Evolutionary conservation across 2,797 vertebrate species (phyloP).

Genomic region (Nannoperca obscura): DNA sequence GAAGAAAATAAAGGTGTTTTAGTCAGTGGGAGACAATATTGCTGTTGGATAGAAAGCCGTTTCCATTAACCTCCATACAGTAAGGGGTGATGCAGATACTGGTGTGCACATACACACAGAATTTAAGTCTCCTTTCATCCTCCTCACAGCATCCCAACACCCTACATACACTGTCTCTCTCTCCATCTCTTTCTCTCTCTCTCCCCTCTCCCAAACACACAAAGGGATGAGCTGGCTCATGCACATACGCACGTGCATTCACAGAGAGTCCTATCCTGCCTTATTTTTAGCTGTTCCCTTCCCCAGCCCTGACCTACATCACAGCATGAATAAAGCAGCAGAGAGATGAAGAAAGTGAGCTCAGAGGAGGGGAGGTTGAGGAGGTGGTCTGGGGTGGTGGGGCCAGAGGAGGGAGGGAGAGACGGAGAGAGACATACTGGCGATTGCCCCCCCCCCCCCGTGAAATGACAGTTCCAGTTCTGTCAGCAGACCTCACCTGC

Average conservation of each 20-base stretch:
- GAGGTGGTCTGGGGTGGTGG: neutral
- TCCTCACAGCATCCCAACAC: slow-evolving; percentile 36
- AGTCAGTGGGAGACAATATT: slow-evolving; percentile 17
- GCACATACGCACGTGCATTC: neutral
- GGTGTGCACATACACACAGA: neutral
- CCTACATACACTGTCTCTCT: slow-evolving; percentile 9
- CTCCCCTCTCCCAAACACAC: neutral
- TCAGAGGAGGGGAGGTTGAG: slow-evolving; percentile 33
- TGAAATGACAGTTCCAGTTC: slow-evolving; percentile 82
- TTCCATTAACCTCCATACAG: slow-evolving; percentile 48
- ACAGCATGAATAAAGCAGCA: slow-evolving; percentile 81
- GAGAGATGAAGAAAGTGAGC: slow-evolving; percentile 71
- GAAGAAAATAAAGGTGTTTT: slow-evolving; percentile 21
- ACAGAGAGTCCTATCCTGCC: slow-evolving; percentile 52
- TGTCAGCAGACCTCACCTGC: slow-evolving; percentile 79
- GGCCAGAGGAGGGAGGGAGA: neutral
- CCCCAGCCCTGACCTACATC: slow-evolving; percentile 81
- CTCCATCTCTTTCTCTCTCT: neutral
- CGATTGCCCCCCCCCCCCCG: slow-evolving; percentile 54
- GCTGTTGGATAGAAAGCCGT: slow-evolving; percentile 23
- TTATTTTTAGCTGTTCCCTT: slow-evolving; percentile 81
- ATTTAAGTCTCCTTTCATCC: slow-evolving; percentile 12
- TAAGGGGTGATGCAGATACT: slow-evolving; percentile 7
- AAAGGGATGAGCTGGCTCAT: slow-evolving; percentile 1
- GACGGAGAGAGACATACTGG: slow-evolving; percentile 21